Conservation (phyloP, 2,113 vertebrate species). For the Vombatus ursinus region DNA sequence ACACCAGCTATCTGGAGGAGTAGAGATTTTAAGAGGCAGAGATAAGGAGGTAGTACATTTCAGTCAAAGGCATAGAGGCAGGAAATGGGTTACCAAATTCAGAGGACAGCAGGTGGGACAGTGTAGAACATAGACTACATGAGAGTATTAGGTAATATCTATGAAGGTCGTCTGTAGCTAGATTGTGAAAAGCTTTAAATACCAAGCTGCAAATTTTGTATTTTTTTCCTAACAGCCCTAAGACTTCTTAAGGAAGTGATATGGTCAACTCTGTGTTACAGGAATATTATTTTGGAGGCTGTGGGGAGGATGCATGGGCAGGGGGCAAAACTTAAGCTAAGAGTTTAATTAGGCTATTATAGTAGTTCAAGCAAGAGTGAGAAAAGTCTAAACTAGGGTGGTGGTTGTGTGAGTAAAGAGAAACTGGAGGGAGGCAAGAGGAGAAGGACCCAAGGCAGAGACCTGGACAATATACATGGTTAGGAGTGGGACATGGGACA, state of each 20-base stretch:
- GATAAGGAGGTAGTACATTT: background rate
- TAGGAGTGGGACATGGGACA: background rate
- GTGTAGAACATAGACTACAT: background rate
- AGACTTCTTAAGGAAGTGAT: background rate
- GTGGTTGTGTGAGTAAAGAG: background rate
- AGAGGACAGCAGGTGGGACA: background rate
- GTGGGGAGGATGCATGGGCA: background rate
- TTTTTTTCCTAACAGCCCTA: background rate
- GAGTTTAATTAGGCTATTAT: background rate
- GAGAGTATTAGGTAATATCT: background rate
- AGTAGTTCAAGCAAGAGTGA: background rate
- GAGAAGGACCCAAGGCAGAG: background rate
- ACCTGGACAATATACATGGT: background rate
- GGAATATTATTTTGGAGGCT: background rate
- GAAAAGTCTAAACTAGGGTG: background rate
- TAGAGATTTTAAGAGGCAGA: background rate
- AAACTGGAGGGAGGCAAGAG: background rate
- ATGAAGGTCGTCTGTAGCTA: background rate
- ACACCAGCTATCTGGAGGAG: background rate
- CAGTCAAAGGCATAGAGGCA: background rate
- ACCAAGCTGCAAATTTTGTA: background rate
- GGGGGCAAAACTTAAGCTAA: background rate
- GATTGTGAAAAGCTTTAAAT: background rate
- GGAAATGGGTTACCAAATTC: background rate
- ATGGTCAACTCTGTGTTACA: background rate